Percentiles rank a stretch among this genome's conserved stretches.
Evolutionary conservation across 2,888 invertebrate genomes (phyloP).

Genomic region (Diaphora mendica): DNA sequence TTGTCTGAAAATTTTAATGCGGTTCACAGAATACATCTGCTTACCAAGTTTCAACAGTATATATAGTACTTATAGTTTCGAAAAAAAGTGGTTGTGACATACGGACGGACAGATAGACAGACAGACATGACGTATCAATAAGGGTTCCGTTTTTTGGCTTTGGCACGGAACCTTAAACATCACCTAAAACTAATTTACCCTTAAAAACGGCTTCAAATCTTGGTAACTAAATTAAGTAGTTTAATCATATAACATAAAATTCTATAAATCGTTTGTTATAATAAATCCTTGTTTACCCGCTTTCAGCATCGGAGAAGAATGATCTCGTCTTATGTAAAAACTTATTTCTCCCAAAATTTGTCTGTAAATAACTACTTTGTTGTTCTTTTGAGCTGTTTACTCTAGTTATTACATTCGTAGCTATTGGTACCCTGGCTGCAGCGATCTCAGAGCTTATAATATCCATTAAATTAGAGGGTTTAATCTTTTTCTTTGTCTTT

Average conservation of each 20-base stretch:
- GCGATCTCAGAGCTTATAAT: conserved; percentile 71
- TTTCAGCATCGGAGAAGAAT: conserved; percentile 59
- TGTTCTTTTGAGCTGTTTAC: conserved; percentile 50
- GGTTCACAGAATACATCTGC: too few relatives aligned
- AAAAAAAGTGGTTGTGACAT: too few relatives aligned
- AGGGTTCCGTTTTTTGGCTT: too few relatives aligned
- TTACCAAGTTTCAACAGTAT: too few relatives aligned
- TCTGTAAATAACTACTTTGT: conserved; percentile 56
- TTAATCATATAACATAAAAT: not conserved
- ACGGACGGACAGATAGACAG: too few relatives aligned
- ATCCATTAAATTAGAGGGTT: conserved; percentile 67
- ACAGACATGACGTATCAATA: too few relatives aligned
- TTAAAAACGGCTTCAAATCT: too few relatives aligned
- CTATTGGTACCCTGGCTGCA: conserved; percentile 56
- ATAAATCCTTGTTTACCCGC: conserved; percentile 57
- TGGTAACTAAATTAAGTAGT: not conserved
- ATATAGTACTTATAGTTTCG: too few relatives aligned
- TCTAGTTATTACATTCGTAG: conserved; percentile 62
- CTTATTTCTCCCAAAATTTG: conserved; percentile 39
- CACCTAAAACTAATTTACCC: not conserved
- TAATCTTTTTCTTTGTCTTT: conserved; percentile 62
- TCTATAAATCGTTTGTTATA: not conserved
- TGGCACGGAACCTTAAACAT: too few relatives aligned
- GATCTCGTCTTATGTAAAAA: conserved; percentile 44
- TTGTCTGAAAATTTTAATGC: too few relatives aligned